Percentiles rank a stretch among this genome's conserved stretches.
Conservation (phyloP, 2,888 invertebrate species). For the Thelaira solivaga region DNA sequence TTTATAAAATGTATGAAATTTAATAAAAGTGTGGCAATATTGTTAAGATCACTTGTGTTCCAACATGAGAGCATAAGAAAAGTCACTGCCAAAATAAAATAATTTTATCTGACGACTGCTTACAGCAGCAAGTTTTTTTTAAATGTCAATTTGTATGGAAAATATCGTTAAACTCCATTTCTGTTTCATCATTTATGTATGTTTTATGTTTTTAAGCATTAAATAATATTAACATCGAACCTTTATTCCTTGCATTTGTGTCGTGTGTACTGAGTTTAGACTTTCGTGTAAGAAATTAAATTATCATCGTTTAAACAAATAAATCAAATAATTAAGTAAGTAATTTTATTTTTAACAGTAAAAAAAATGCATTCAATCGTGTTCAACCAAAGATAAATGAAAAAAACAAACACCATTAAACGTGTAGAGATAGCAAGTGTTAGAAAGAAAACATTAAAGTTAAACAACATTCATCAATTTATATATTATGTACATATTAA, state of each 20-base stretch:
- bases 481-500: no score
- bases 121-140: no score
- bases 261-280: constrained; percentile 69
- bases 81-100: no score
- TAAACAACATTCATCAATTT: constrained; percentile 40
- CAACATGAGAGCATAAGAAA: no score
- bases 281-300: constrained; percentile 57
- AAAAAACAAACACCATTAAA: constrained; percentile 17
- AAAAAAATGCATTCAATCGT: constrained; percentile 17
- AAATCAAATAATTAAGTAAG: constrained; percentile 5
- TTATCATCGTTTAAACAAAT: neutral
- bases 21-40: no score
- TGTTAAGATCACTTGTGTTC: no score
- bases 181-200: constrained; percentile 3
- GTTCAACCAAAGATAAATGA: neutral
- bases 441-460: constrained; percentile 36
- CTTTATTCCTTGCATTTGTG: constrained; percentile 72
- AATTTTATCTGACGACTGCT: no score
- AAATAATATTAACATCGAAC: constrained; percentile 68
- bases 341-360: neutral
- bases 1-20: no score
- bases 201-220: constrained; percentile 24
- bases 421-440: constrained; percentile 40
- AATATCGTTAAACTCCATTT: no score
- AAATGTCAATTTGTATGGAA: no score